Percentiles rank a stretch among this genome's conserved stretches.
Evolutionary conservation across 2,888 invertebrate species (phyloP).

Genomic region (Brachypterus glaber): DNA sequence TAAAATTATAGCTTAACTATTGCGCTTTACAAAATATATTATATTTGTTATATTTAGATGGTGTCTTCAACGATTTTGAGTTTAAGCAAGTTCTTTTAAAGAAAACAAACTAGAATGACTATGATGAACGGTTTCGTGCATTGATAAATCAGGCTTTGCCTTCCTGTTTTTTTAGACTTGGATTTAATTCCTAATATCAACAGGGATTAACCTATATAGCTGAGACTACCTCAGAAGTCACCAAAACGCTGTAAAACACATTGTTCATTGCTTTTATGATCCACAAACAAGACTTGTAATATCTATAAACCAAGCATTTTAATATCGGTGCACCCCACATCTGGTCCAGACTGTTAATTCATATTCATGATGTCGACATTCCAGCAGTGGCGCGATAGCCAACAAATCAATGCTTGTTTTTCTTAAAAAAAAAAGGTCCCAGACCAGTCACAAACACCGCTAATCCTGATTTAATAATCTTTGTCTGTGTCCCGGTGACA

Average conservation of each 20-base stretch:
- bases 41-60: no score
- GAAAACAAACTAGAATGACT: no score
- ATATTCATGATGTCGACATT: constrained; percentile 25
- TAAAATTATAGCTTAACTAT: no score
- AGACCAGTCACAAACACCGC: constrained; percentile 38
- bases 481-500: constrained; percentile 34
- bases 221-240: constrained; percentile 26
- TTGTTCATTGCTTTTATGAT: constrained; percentile 25
- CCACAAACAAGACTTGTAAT: constrained; percentile 24
- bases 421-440: constrained; percentile 26
- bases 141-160: no score
- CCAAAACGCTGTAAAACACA: constrained; percentile 23
- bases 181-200: no score
- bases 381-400: constrained; percentile 27
- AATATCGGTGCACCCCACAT: constrained; percentile 22
- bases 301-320: constrained; percentile 27
- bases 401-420: constrained; percentile 39
- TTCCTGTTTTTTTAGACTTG: no score
- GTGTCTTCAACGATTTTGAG: no score
- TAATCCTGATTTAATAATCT: constrained; percentile 44
- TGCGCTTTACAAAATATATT: no score
- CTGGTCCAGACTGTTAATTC: constrained; percentile 22
- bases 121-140: no score
- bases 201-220: no score
- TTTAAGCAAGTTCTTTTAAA: no score